Conservation (phyloP, 2,888 invertebrate genomes). For the Hipparchia sbordonii region DNA sequence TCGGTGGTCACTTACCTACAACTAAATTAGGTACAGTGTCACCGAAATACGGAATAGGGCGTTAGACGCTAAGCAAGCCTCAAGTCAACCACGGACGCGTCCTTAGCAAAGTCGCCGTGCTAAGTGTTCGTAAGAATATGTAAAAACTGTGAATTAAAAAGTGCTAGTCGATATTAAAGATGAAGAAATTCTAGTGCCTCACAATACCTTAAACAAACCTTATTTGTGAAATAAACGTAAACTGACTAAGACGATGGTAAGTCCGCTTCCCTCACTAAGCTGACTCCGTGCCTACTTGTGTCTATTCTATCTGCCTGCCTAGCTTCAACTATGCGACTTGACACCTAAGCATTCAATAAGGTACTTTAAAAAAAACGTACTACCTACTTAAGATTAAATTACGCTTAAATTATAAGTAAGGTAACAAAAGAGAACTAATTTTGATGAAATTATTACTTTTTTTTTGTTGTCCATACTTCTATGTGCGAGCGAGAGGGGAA, state of each 20-base stretch:
- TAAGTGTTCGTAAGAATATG: slow-evolving; percentile 48
- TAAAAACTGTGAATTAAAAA: slow-evolving; percentile 68
- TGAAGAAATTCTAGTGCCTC: slow-evolving; percentile 55
- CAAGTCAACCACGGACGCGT: neutral
- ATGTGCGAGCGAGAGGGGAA: neutral
- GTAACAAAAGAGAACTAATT: neutral
- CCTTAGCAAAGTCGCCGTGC: slow-evolving; percentile 16
- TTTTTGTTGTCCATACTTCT: neutral
- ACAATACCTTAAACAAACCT: slow-evolving; percentile 74
- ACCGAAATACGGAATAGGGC: neutral
- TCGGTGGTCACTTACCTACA: too few species aligned
- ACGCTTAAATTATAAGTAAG: neutral
- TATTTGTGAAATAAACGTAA: slow-evolving; percentile 55
- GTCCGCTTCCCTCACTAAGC: slow-evolving; percentile 76
- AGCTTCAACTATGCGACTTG: slow-evolving; percentile 79
- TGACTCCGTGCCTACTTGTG: slow-evolving; percentile 69
- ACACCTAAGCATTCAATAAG: slow-evolving; percentile 79
- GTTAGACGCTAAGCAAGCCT: slow-evolving; percentile 11
- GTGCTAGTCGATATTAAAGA: slow-evolving; percentile 45
- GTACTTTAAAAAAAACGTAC: slow-evolving; percentile 21
- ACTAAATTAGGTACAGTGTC: too few species aligned
- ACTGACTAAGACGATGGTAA: slow-evolving; percentile 61
- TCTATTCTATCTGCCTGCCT: slow-evolving; percentile 79
- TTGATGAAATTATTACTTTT: neutral
- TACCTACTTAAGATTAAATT: neutral